These are phyloP conservation scores for Rhopalosiphum padi DNA, from an alignment of 1,140 invertebrate species.

Conservation along the genomic window DNA sequence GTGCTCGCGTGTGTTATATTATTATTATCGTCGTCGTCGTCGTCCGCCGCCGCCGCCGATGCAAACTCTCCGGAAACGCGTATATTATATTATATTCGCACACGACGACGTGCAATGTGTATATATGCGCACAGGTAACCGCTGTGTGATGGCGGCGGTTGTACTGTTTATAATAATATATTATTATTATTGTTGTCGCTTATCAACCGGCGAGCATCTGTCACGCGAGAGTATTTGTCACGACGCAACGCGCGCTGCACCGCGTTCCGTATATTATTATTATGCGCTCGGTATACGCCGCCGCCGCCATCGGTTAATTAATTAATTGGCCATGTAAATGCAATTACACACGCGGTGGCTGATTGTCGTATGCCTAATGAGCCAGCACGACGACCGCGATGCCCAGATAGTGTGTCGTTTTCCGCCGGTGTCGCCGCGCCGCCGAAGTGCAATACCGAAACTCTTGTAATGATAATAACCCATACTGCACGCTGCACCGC, in stretches of 20 bases:
- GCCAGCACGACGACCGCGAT: slow-evolving; percentile 24
- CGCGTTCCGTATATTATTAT: background rate
- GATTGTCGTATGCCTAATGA: slow-evolving; percentile 53
- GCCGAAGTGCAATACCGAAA: slow-evolving; percentile 10
- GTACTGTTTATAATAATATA: background rate
- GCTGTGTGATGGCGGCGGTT: too few species aligned
- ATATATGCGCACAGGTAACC: too few species aligned
- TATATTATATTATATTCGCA: background rate
- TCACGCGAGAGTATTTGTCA: slow-evolving; percentile 50
- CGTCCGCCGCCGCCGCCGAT: too few species aligned
- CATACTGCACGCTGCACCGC: too few species aligned
- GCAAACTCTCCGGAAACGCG: slow-evolving; percentile 12
- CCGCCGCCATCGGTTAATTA: slow-evolving; percentile 50
- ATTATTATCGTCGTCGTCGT: background rate
- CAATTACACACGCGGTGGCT: slow-evolving; percentile 54
- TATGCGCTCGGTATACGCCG: background rate
- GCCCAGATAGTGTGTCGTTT: background rate
- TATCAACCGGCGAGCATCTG: slow-evolving; percentile 42
- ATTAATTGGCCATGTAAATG: slow-evolving; percentile 54
- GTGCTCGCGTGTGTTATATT: background rate
- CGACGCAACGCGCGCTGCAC: slow-evolving; percentile 7
- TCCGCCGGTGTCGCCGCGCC: background rate
- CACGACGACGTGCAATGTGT: too few species aligned
- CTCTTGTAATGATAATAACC: background rate
- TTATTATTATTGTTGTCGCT: background rate